Evolutionary conservation across 2,888 invertebrate genomes (phyloP).

Genomic region (Troilus luridus): DNA sequence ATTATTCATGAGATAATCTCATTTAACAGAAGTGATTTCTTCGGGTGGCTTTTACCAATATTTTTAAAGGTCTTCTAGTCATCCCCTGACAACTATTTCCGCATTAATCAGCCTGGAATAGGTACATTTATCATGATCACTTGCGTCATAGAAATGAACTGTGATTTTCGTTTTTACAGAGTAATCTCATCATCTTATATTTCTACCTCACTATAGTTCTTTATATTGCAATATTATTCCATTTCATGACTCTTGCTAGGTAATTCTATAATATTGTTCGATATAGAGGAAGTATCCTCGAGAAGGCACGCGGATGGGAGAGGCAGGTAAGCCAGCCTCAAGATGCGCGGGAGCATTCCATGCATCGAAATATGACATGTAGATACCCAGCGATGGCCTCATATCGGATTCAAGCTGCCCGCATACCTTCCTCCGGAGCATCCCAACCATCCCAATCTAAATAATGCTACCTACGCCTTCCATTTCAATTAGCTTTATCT

Average conservation of each 20-base stretch:
- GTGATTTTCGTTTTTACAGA: not conserved
- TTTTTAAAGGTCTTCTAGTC: no score
- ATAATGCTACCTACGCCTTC: not conserved
- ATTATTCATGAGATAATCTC: no score
- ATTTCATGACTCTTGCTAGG: not conserved
- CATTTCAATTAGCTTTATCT: conserved; percentile 20
- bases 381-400: not conserved
- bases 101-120: no score
- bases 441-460: not conserved
- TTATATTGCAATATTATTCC: not conserved
- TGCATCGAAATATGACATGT: conserved; percentile 44
- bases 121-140: no score
- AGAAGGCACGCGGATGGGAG: conserved; percentile 1
- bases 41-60: no score
- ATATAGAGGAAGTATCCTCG: not conserved
- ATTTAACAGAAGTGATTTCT: no score
- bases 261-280: not conserved
- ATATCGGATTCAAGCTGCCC: conserved; percentile 8
- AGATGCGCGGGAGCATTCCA: conserved; percentile 6
- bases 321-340: not conserved
- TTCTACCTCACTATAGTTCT: not conserved
- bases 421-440: not conserved
- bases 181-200: not conserved
- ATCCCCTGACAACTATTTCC: no score
- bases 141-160: no score